Conservation (phyloP, 2,113 vertebrate species). For the Hassar affinis region DNA sequence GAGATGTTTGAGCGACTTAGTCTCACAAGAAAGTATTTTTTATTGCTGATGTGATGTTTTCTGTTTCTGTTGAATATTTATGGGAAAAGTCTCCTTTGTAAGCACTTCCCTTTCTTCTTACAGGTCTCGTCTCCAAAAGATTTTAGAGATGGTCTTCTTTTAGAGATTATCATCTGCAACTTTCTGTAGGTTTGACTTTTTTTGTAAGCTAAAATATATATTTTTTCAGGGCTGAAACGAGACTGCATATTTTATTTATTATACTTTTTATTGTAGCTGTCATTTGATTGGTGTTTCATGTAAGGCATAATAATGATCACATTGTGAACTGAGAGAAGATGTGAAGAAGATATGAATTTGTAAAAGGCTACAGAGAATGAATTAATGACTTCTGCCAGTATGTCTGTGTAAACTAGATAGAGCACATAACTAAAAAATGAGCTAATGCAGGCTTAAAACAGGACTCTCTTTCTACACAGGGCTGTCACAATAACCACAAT, state of each 20-base stretch:
- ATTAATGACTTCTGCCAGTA: neutral
- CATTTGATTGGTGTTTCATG: neutral
- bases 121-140: too few relatives aligned
- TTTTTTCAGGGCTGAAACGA: neutral
- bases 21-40: too few relatives aligned
- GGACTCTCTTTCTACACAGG: too few relatives aligned
- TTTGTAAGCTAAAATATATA: neutral
- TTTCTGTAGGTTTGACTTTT: neutral
- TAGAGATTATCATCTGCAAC: neutral
- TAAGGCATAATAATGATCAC: neutral
- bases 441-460: neutral
- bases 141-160: too few relatives aligned
- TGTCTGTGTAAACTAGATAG: neutral
- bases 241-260: neutral
- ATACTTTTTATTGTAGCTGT: neutral
- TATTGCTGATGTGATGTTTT: too few relatives aligned
- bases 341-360: neutral
- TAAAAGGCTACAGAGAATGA: neutral
- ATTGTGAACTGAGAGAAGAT: neutral
- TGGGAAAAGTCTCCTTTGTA: too few relatives aligned
- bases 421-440: neutral
- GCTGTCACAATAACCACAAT: too few relatives aligned
- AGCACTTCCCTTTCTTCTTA: too few relatives aligned
- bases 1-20: too few relatives aligned
- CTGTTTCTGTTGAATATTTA: too few relatives aligned